phyloP scores from a whole-genome alignment of 2,888 invertebrate genomes.

The Leistus spinibarbis region DNA sequence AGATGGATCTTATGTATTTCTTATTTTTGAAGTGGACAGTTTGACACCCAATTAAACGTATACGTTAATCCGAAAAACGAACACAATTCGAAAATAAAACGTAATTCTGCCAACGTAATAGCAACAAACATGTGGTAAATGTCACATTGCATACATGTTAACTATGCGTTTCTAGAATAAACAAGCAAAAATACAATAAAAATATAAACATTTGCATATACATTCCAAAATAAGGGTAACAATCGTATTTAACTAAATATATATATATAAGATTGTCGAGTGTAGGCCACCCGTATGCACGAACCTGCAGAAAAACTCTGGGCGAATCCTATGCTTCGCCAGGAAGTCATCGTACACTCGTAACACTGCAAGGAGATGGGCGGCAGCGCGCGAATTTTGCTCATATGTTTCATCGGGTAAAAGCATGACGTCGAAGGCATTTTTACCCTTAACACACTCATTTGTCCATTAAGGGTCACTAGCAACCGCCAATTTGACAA shows the following conservation, averaged over 20 bases:
- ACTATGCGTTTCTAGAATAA: not conserved
- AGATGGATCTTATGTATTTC: no score
- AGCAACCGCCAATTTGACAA: not conserved
- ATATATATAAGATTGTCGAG: not conserved
- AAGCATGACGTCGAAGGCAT: constrained; percentile 62
- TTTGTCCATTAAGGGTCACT: not conserved
- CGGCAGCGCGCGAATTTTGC: constrained; percentile 58
- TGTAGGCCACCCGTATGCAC: no score
- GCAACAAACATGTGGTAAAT: not conserved
- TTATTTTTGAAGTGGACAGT: constrained; percentile 21
- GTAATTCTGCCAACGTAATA: constrained; percentile 7
- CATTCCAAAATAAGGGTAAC: not conserved
- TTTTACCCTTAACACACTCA: constrained; percentile 43
- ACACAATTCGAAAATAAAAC: no score
- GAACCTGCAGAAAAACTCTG: constrained; percentile 76
- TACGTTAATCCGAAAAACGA: not conserved
- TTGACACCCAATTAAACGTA: constrained; percentile 23
- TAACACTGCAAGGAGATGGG: constrained; percentile 58
- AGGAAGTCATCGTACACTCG: constrained; percentile 69
- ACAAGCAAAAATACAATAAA: no score
- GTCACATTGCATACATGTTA: not conserved
- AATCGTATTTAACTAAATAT: not conserved
- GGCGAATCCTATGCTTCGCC: constrained; percentile 69
- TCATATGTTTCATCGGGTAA: constrained; percentile 83
- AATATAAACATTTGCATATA: no score